Percentiles rank a stretch among this genome's conserved stretches.
phyloP scores from a whole-genome alignment of 2,888 invertebrate species.

The Macrosiphum euphorbiae region DNA sequence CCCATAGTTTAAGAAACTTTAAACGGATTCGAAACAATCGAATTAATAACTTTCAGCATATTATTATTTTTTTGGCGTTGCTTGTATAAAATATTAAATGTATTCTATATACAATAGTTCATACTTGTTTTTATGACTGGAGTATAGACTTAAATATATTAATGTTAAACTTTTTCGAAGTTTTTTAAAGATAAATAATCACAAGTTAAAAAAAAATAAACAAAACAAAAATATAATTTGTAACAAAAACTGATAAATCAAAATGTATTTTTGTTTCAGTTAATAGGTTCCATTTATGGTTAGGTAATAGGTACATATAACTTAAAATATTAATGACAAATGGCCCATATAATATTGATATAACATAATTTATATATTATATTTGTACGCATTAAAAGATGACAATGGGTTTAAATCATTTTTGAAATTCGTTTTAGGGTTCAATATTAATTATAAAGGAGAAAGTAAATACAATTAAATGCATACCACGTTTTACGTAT shows the following conservation, averaged over 20 bases:
- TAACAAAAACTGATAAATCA: not conserved
- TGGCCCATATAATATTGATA: not conserved
- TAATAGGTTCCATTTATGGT: not conserved
- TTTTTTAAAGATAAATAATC: not conserved
- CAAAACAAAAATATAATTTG: not conserved
- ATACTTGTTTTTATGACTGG: not conserved
- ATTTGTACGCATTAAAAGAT: not conserved
- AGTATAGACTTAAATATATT: not conserved
- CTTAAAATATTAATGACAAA: constrained; percentile 4
- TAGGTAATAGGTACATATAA: not conserved
- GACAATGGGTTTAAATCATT: not conserved
- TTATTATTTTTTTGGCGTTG: not conserved
- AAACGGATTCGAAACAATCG: not conserved
- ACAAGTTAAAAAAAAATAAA: not conserved
- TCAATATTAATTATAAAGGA: not conserved
- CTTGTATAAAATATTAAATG: not conserved
- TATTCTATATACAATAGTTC: not conserved
- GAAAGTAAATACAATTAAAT: not conserved
- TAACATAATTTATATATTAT: not conserved
- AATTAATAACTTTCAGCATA: not conserved
- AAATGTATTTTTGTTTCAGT: not conserved
- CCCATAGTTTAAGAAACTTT: not conserved
- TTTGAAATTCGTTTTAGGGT: not conserved
- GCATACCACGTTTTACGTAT: not conserved
- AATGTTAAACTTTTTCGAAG: not conserved